These are phyloP conservation scores for Pseudomyrmex cubaensis DNA, from an alignment of 1,140 invertebrate species.

Conservation along the genomic window DNA sequence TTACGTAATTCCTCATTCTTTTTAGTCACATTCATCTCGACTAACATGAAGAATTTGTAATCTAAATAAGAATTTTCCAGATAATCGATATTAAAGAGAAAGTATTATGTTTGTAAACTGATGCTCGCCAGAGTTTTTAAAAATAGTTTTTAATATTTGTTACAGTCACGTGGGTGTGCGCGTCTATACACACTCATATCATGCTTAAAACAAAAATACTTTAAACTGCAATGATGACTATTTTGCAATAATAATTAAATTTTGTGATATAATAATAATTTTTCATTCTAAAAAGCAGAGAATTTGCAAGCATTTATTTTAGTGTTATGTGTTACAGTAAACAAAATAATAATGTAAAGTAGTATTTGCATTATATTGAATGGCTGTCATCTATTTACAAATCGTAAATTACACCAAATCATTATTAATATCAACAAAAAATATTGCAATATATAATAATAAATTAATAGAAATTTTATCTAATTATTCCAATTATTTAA, in stretches of 20 bases:
- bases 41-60: not conserved
- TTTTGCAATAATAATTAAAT: not conserved
- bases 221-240: not conserved
- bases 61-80: conserved; percentile 37
- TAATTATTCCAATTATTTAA: conserved; percentile 12
- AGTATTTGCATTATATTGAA: not conserved
- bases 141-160: not conserved
- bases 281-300: not conserved
- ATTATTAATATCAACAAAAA: conserved; percentile 14
- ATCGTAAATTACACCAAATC: conserved; percentile 3
- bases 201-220: not conserved
- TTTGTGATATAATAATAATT: not conserved
- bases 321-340: not conserved
- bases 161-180: too few species aligned
- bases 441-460: not conserved
- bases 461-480: conserved; percentile 13
- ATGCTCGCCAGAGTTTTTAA: not conserved
- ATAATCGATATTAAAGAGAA: conserved; percentile 18
- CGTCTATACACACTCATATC: too few species aligned
- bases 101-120: conserved; percentile 3
- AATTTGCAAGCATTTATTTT: not conserved
- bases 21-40: conserved; percentile 37
- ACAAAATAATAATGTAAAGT: not conserved
- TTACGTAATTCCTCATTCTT: conserved; percentile 21
- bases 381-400: not conserved